Base-by-base conservation (phyloP, 1,140 invertebrate species). In the Aphelenchoides besseyi region DNA sequence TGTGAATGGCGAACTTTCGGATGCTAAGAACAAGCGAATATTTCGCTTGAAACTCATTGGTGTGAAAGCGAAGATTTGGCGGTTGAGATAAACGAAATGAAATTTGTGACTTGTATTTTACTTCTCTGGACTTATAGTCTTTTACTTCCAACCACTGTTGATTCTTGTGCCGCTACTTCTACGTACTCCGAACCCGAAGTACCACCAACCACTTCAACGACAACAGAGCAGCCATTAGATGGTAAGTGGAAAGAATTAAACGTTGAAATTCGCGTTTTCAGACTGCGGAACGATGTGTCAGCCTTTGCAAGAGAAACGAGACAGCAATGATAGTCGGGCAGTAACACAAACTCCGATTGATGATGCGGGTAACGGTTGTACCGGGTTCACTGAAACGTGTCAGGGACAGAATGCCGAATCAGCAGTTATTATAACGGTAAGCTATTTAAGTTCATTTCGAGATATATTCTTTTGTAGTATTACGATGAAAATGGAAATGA, bases 361-460 rank as follows among this genome's bases (percentile, higher is more conserved):
- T 12, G 36, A 66, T 8, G 63, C 63, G 1, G 63, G 63, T n/a
- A 53, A 66, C 30, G 63, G 63, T 32, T 66, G 63, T 8, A 16
- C 63, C 12, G 63, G 63, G 16, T 66, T 66, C 3, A 37, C 12
- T 23, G n/a, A 36, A 33, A 28, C n/a, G 32, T 66, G 63, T 53
- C 32, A 37, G n/a, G 63, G 63, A 53, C 30, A 16, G 16, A n/a
- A 26, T 16, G 63, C n/a, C 30, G 63, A 66, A 33, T 64, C 63
- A 29, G 63, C 63, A n/a, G 63, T 66, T 23, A 35, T 66, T 53
- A 18, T 66, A 2, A 66, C 63, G 32, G 63, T 66, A 41, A 36
- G 26, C 36, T 2, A 41, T 8, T 41, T 5, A 8, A 28, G 28
- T 2, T 3, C 0, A 9, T 59, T 59, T 59, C 3, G 12, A 18